Evolutionary conservation across 2,797 vertebrate genomes (phyloP).

Genomic region (Danio kyathit): DNA sequence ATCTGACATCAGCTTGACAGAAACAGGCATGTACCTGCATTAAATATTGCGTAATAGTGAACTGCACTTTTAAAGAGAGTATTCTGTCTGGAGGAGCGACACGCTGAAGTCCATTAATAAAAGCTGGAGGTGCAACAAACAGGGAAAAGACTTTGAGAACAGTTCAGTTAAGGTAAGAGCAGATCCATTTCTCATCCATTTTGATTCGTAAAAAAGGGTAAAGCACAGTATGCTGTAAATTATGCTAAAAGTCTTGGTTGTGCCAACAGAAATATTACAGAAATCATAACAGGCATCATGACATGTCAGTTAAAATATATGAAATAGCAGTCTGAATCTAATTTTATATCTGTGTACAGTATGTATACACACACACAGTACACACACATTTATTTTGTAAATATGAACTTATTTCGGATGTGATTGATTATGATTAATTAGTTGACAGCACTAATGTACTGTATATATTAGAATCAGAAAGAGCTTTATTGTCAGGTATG

Average conservation of each 20-base stretch:
- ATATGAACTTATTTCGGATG: too few species aligned
- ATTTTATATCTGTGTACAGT: neutral
- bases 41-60: constrained; percentile 29
- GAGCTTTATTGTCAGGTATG: too few species aligned
- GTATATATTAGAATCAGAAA: too few species aligned
- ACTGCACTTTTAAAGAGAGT: constrained; percentile 15
- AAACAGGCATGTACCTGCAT: neutral
- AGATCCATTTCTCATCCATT: neutral
- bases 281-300: too few species aligned
- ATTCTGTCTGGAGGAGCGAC: neutral
- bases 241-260: neutral
- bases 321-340: neutral
- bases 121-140: neutral
- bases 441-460: too few species aligned
- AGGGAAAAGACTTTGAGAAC: neutral
- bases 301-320: neutral
- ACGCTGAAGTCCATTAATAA: neutral
- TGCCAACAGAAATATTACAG: neutral
- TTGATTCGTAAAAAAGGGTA: neutral
- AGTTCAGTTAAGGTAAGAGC: neutral
- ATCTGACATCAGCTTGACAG: constrained; percentile 4
- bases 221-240: neutral
- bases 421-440: too few species aligned
- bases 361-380: too few species aligned
- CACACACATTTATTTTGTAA: too few species aligned